Evolutionary conservation across 2,888 invertebrate genomes (phyloP).

Genomic region (Zhengitettix transpicula): DNA sequence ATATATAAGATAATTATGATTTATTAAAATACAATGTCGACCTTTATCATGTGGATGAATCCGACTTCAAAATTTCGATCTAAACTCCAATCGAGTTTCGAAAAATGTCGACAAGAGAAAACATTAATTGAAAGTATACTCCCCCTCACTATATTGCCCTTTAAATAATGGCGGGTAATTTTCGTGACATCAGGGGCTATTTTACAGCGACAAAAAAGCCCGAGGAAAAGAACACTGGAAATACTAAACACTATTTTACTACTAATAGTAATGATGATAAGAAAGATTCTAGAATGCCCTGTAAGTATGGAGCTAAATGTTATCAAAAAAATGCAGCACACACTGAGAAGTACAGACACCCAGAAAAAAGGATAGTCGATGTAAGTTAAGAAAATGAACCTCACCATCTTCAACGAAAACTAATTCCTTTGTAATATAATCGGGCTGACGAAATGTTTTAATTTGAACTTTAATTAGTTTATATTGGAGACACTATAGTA

Average conservation of each 20-base stretch:
- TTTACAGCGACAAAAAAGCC: background rate
- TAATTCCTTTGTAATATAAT: no score
- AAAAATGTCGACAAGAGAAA: background rate
- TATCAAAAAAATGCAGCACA: conserved; percentile 69
- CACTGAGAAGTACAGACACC: conserved; percentile 58
- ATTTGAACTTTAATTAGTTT: no score
- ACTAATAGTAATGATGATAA: conserved; percentile 13
- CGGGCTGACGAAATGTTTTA: no score
- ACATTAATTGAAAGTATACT: background rate
- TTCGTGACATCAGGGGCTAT: no score
- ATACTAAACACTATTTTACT: no score
- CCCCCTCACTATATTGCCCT: background rate
- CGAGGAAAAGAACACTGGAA: conserved; percentile 1
- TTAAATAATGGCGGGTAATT: conserved; percentile 6
- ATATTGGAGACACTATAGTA: no score
- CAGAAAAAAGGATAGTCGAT: conserved; percentile 24
- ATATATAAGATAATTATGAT: no score
- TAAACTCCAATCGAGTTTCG: background rate
- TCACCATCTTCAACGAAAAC: no score
- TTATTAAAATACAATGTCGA: no score
- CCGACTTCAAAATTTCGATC: no score
- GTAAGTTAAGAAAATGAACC: conserved; percentile 3
- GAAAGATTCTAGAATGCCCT: conserved; percentile 35
- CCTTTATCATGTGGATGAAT: no score
- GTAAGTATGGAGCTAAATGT: conserved; percentile 64